Evolutionary conservation across 2,113 vertebrate genomes (phyloP), one percentile per base, ranked within the genome.

Genomic region (Myrmecobius fasciatus): DNA sequence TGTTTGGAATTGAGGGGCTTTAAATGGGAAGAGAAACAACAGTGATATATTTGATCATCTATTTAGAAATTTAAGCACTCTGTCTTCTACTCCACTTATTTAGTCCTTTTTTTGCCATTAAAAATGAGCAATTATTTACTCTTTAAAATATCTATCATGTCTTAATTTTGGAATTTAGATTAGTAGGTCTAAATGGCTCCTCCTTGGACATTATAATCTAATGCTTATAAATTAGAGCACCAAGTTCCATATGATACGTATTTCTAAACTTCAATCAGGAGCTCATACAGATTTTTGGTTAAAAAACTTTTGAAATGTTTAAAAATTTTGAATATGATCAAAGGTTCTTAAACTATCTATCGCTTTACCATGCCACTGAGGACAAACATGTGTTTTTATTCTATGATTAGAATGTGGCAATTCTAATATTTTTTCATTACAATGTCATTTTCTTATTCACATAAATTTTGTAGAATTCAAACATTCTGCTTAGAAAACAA

Each of bases 21-120:
- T 83, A 83, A 83, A 83, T 43, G 20, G 43, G 67, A 75, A 75
- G 60, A 67, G 11, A 2, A 43, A 43, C 3, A 53, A 53, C 6
- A 24, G 1, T 83, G 67, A 83, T 3, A 43, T 20, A n/a, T 83
- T 83, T 43, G 20, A 83, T 83, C 2, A 53, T 46, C 25, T 92
- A 25, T 93, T 95, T 67, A 91, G 88, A 94, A 92, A 91, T 94
- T 47, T 92, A 91, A 46, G 67, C 67, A 83, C 17, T 83, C n/a
- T 83, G 20, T 12, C 56, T 36, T 31, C 28, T 56, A 67, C 10
- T 17, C 14, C 31, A 67, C 3, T n/a, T 75, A n/a, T 83, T 43
- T 93, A 24, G 25, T 20, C 10, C 7, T 24, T 88, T 24, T 83
- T n/a, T 67, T 75, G 25, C 3, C 28, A 53, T 48, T 92, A 53